Base-by-base conservation (phyloP, 1,140 invertebrate species). In the Leptopilina boulardi region DNA sequence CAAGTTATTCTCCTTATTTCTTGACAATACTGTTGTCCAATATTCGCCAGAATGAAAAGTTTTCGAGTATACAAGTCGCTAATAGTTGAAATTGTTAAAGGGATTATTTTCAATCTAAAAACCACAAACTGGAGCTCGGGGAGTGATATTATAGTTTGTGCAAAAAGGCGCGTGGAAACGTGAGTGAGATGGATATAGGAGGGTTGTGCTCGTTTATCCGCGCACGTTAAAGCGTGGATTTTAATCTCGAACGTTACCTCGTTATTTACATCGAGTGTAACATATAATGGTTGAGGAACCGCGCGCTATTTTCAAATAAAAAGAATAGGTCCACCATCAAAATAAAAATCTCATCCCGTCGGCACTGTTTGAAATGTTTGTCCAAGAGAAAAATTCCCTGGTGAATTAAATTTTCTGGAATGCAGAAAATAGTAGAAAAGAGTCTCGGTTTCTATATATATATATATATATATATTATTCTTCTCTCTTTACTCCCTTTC, bases 191-290 rank as follows among this genome's bases (percentile, higher is more conserved):
- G 21, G 54, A n/a, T n/a, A 26, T 9, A 23, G 54, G 54, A 56
- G 54, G 9, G 21, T 21, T 21, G 54, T 3, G 54, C 75, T 78
- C 73, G 77, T 81, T 78, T 81, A 77, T 71, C 70, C n/a, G n/a
- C 47, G 42, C 66, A 73, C 74, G 80, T 80, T 80, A 81, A 83
- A 82, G 77, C 78, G 73, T 71, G 76, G 75, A 83, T 85, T 85
- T 84, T 81, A 82, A 86, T 83, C 79, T 80, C 18, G 34, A 71
- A 79, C 78, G 75, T 81, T 84, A 79, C 73, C 82, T 84, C 77
- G 74, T 85, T 82, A 81, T 78, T 81, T 85, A 82, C 73, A 82
- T 83, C 73, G 79, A 80, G 77, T 74, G 75, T 71, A n/a, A n/a
- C n/a, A 76, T 78, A 80, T 81, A 79, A 84, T 78, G n/a, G 77